These are phyloP conservation scores for Drosophila subsilvestris DNA, from an alignment of 2,888 invertebrate species.

Conservation along the genomic window DNA sequence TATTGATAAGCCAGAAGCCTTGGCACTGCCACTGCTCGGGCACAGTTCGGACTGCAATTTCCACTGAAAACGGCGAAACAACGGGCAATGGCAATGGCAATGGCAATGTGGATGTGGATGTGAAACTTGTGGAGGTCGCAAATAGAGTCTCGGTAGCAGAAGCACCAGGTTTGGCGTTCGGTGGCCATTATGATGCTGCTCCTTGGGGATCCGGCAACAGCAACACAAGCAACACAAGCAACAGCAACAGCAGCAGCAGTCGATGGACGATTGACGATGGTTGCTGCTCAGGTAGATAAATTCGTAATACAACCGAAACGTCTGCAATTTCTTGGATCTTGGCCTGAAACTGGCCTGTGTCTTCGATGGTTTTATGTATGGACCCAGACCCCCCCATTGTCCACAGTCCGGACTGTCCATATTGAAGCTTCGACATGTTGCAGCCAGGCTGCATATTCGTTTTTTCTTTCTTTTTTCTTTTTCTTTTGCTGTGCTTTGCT, in stretches of 20 bases:
- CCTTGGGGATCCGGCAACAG: constrained; percentile 67
- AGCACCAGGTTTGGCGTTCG: constrained; percentile 62
- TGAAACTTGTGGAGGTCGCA: not conserved
- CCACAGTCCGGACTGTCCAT: constrained; percentile 51
- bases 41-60: constrained; percentile 53
- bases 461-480: constrained; percentile 22
- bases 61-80: constrained; percentile 65
- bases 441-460: constrained; percentile 42
- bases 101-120: constrained; percentile 8
- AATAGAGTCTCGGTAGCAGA: constrained; percentile 16
- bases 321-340: constrained; percentile 32
- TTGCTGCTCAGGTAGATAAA: constrained; percentile 80
- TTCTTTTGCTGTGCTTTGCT: constrained; percentile 1
- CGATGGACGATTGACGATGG: constrained; percentile 79
- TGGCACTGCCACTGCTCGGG: constrained; percentile 20
- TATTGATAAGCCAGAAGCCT: constrained; percentile 75
- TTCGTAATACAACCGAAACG: constrained; percentile 74
- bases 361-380: constrained; percentile 10
- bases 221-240: constrained; percentile 42
- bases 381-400: constrained; percentile 51
- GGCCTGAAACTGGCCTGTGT: constrained; percentile 8
- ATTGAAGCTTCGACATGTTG: constrained; percentile 68
- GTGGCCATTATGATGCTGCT: constrained; percentile 76
- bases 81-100: constrained; percentile 28
- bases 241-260: constrained; percentile 44